Conservation (phyloP, 1,140 invertebrate species). For the Leptopilina clavipes region DNA sequence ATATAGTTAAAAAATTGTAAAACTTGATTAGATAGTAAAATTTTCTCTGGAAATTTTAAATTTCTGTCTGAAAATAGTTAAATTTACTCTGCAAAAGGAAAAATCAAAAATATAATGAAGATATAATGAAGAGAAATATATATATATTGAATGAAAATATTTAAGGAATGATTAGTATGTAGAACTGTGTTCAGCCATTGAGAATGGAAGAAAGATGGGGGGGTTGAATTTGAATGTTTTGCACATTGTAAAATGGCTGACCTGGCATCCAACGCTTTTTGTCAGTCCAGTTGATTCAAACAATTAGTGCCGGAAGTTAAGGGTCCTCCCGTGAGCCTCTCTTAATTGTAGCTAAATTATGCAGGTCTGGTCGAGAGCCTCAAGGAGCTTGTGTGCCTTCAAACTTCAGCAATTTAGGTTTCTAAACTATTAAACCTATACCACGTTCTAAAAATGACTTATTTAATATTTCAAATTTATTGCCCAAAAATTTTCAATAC, state of each 20-base stretch:
- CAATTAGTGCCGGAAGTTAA: constrained; percentile 23
- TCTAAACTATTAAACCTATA: constrained; percentile 7
- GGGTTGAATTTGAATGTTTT: constrained; percentile 18
- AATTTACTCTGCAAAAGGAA: too few relatives aligned
- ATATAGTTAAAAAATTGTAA: too few relatives aligned
- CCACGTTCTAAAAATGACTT: background rate
- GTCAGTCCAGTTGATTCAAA: constrained; percentile 29
- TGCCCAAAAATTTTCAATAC: background rate
- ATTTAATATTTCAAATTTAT: background rate
- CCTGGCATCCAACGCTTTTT: constrained; percentile 5
- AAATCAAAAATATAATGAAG: too few relatives aligned
- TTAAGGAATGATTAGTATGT: constrained; percentile 15
- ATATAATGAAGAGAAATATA: too few relatives aligned
- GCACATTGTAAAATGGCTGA: constrained; percentile 13
- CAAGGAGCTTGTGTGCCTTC: constrained; percentile 23
- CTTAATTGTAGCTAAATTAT: constrained; percentile 32
- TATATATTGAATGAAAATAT: background rate
- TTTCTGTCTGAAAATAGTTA: too few relatives aligned
- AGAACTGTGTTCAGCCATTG: constrained; percentile 11
- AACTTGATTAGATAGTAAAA: too few relatives aligned
- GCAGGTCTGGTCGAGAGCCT: constrained; percentile 34
- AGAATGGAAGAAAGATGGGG: constrained; percentile 12
- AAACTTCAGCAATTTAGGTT: constrained; percentile 30
- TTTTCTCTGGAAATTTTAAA: too few relatives aligned
- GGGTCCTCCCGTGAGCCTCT: constrained; percentile 4